These are phyloP conservation scores for Camponotus floridanus DNA, from an alignment of 1,140 invertebrate genomes.

Conservation along the genomic window DNA sequence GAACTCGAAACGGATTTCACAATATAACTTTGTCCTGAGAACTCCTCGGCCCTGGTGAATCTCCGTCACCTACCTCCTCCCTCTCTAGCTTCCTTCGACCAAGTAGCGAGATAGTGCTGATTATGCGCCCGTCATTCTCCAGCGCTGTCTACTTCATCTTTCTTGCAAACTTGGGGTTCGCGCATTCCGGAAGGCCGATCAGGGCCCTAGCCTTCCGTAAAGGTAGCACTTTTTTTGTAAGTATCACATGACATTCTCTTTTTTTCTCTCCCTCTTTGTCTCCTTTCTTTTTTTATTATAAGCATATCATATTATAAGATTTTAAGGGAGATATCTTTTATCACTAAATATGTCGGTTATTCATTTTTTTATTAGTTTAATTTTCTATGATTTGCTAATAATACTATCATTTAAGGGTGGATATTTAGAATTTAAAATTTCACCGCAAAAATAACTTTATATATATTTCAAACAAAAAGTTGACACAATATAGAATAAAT, in stretches of 20 bases:
- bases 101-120: constrained; percentile 34
- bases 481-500: too few relatives aligned
- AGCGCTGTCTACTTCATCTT: constrained; percentile 64
- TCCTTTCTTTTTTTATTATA: not conserved
- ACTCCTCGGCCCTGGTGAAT: constrained; percentile 21
- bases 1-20: constrained; percentile 65
- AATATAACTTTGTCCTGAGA: constrained; percentile 55
- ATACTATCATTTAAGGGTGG: not conserved
- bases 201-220: constrained; percentile 81
- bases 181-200: constrained; percentile 65
- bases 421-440: not conserved
- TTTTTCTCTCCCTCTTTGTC: too few relatives aligned
- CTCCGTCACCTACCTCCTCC: not conserved
- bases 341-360: not conserved
- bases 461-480: too few relatives aligned
- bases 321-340: not conserved
- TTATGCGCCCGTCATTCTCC: constrained; percentile 74
- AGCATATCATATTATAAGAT: not conserved
- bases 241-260: constrained; percentile 63
- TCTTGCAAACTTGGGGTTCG: constrained; percentile 7
- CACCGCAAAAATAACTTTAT: not conserved
- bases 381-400: not conserved
- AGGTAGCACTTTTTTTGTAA: constrained; percentile 84
- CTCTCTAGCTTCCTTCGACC: not conserved
- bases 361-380: not conserved